These are phyloP conservation scores for Cladorhizidae sp. DNA, from an alignment of 37 sponge, comb jelly and placozoan species.

Conservation along the genomic window DNA sequence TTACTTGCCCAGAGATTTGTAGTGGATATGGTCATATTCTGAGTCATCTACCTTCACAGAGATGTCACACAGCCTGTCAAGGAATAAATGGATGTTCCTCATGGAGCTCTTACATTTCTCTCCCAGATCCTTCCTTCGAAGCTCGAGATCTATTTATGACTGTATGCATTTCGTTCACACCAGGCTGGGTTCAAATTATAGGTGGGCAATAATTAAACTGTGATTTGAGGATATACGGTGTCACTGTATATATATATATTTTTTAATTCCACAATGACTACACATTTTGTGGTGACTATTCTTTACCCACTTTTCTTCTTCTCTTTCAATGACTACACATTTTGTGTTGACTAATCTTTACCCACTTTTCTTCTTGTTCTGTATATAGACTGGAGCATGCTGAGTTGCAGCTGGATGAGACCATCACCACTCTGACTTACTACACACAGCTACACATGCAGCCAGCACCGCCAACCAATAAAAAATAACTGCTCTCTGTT, in stretches of 20 bases:
- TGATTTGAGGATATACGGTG: too few relatives aligned
- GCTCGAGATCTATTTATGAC: neutral
- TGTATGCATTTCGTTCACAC: neutral
- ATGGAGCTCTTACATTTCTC: too few relatives aligned
- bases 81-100: too few relatives aligned
- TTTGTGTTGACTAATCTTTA: neutral
- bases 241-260: too few relatives aligned
- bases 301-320: neutral
- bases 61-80: too few relatives aligned
- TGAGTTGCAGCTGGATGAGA: conserved; percentile 69
- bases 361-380: neutral
- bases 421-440: conserved; percentile 29
- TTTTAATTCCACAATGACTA: too few relatives aligned
- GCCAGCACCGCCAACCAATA: neutral
- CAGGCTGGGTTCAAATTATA: too few relatives aligned
- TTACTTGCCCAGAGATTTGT: too few relatives aligned
- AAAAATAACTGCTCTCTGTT: neutral
- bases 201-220: too few relatives aligned
- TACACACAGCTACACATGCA: neutral
- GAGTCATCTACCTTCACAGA: too few relatives aligned
- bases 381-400: conserved; percentile 60
- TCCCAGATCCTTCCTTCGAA: neutral
- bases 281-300: neutral
- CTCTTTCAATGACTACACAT: neutral
- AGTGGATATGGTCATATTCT: too few relatives aligned